Evolutionary conservation across 2,888 invertebrate genomes (phyloP).

Genomic region (Busseola fusca): DNA sequence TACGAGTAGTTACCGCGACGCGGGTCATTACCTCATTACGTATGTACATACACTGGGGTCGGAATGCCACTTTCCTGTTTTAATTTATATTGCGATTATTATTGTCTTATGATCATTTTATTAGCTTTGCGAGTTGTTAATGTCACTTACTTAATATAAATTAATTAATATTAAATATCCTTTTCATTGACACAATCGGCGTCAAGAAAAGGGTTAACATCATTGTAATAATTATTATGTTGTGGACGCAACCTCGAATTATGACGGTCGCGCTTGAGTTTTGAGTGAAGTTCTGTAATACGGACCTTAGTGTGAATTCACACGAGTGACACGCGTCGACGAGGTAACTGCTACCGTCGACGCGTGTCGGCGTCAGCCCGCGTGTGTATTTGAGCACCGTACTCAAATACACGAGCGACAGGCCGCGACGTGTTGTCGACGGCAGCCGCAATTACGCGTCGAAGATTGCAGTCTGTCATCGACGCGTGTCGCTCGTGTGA

Average conservation of each 20-base stretch:
- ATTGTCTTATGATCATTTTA: not conserved
- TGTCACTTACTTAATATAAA: not conserved
- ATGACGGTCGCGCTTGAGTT: too few species aligned
- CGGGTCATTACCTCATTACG: slow-evolving; percentile 3
- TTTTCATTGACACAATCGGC: not conserved
- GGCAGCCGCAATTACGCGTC: not conserved
- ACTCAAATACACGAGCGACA: not conserved
- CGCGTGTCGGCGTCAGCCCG: not conserved
- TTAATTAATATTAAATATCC: not conserved
- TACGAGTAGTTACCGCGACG: not conserved
- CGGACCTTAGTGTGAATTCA: not conserved
- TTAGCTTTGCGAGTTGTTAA: not conserved
- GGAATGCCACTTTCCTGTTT: slow-evolving; percentile 1
- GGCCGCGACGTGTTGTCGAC: not conserved
- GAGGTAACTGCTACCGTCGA: not conserved
- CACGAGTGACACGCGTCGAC: not conserved
- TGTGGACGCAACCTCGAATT: not conserved
- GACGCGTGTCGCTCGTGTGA: not conserved
- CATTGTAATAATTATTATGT: not conserved
- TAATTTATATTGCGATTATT: slow-evolving; percentile 1
- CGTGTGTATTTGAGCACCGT: not conserved
- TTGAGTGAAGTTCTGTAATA: too few species aligned
- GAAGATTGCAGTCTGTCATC: not conserved
- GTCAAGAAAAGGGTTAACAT: not conserved
- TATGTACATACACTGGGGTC: not conserved